Evolutionary conservation across 2,113 vertebrate species (phyloP), one percentile per base, ranked within the genome.

Genomic region (Hucho hucho): DNA sequence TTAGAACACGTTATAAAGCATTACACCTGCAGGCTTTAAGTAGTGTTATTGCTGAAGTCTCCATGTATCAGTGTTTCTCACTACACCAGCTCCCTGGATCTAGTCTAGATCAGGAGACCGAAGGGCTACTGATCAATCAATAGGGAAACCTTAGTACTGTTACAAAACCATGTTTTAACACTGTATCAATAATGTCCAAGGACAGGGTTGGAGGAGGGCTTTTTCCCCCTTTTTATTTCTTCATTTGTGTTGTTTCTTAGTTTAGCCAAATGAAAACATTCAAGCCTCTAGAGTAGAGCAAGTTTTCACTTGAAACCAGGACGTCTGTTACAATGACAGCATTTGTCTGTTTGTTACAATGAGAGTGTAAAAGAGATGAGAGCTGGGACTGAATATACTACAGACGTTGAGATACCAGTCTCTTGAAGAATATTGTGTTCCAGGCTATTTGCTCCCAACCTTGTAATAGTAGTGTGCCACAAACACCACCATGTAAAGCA

Each of bases 101-200:
- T 74, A 20, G 81, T 75, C 58, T 20, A 22, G 4, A 69, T 78
- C 81, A 85, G 80, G 81, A 66, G 74, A 74, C 66, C n/a, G 74
- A 24, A 75, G 1, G 58, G 81, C 82, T 79, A 81, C 75, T 86
- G 66, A 22, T 43, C 37, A 24, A 47, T 75, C 78, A 56, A 64
- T 72, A 76, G 75, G 20, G 4, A 46, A 58, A 24, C 4, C 9
- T 2, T 32, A 80, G 78, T 69, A 86, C 75, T 83, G 82, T 86
- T 87, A 73, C 78, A 82, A 69, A 75, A 74, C 4, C 9, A 75
- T 4, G 47, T 80, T 84, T 83, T 83, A 90, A 90, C 88, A 89
- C 79, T 77, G 87, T 84, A 78, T 78, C 59, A 79, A 76, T 86
- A 87, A 88, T 66, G 70, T 28, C 77, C 75, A 63, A 80, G 61